Conservation (phyloP, 2,113 vertebrate genomes). For the Albula goreensis region DNA sequence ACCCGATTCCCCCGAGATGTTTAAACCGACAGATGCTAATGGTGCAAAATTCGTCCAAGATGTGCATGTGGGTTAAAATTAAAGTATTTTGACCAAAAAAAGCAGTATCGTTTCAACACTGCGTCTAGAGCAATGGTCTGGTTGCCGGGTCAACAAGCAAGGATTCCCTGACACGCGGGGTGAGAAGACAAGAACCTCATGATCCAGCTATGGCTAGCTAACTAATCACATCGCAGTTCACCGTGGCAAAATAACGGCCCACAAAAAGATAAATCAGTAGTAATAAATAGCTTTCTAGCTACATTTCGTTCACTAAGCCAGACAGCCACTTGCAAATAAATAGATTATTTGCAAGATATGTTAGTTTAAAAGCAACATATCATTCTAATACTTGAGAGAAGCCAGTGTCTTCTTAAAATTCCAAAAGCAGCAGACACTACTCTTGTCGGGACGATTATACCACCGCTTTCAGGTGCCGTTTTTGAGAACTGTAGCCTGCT, state of each 20-base stretch:
- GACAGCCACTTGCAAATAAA: not conserved
- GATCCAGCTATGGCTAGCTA: not conserved
- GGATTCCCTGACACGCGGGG: not conserved
- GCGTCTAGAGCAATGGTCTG: not conserved
- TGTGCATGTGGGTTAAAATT: not conserved
- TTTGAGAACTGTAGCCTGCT: not conserved
- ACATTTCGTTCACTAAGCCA: not conserved
- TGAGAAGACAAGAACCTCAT: not conserved
- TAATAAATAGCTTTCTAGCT: not conserved
- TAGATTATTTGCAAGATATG: not conserved
- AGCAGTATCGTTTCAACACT: not conserved
- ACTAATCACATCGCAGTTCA: not conserved
- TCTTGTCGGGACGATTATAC: not conserved
- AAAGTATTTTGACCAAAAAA: not conserved
- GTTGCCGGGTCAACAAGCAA: not conserved
- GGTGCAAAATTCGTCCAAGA: constrained; percentile 1
- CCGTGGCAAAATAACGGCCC: not conserved
- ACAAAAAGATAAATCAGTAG: not conserved
- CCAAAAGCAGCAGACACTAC: not conserved
- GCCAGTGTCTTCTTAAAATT: not conserved
- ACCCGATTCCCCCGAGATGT: not conserved
- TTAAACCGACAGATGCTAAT: not conserved
- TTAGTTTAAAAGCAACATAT: not conserved
- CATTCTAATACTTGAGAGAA: not conserved
- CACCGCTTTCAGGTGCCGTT: not conserved